Percentiles rank a stretch among this genome's conserved stretches.
Conservation (phyloP, 2,113 vertebrate species). For the Albula goreensis region DNA sequence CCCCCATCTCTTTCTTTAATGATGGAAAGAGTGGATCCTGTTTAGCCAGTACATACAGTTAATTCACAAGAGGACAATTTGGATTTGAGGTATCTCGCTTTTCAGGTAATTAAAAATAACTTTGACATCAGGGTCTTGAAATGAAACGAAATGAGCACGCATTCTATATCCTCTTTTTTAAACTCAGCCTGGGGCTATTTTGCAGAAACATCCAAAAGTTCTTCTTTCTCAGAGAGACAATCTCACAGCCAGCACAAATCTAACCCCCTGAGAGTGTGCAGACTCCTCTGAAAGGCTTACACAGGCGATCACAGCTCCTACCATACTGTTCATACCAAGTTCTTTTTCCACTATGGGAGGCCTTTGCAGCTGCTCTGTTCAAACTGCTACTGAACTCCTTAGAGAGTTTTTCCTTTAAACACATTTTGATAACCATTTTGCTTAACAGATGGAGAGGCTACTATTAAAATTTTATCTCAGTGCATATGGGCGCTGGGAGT, state of each 20-base stretch:
- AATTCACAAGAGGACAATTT: neutral
- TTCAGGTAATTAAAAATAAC: too few species aligned
- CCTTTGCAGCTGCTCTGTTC: too few species aligned
- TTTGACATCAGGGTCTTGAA: neutral
- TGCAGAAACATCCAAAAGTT: neutral
- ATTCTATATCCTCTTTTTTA: neutral
- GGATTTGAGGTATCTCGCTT: neutral
- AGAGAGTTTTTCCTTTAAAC: neutral
- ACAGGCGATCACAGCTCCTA: neutral
- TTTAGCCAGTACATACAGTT: neutral
- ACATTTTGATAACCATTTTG: neutral
- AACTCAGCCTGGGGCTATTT: neutral
- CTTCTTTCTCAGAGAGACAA: neutral
- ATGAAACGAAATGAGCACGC: neutral
- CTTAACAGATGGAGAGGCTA: neutral
- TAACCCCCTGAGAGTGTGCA: too few species aligned
- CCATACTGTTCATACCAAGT: neutral
- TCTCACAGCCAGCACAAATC: neutral
- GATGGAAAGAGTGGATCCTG: neutral
- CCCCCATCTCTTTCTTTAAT: neutral
- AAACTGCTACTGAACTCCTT: neutral
- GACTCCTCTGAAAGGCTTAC: neutral
- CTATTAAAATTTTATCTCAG: neutral
- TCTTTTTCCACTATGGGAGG: neutral
- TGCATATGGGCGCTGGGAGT: neutral